phyloP scores from a whole-genome alignment of 1,140 invertebrate genomes.

The Metopolophium dirhodum region DNA sequence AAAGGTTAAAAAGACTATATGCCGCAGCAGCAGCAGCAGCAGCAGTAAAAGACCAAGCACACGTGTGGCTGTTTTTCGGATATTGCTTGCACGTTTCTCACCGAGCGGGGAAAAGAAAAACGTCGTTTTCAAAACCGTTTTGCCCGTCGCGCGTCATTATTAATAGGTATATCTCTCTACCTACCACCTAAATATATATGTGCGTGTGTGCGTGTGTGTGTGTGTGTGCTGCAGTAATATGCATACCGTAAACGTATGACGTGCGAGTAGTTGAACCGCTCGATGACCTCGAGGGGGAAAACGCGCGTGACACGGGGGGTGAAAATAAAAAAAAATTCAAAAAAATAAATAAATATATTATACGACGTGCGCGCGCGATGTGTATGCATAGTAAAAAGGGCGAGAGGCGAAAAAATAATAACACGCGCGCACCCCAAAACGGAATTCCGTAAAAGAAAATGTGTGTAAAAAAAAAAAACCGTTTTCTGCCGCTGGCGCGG shows the following conservation, averaged over 20 bases:
- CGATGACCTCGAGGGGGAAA: conserved; percentile 32
- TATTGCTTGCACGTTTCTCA: conserved; percentile 47
- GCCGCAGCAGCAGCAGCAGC: not conserved
- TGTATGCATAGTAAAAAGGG: not conserved
- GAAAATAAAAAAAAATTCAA: conserved; percentile 28
- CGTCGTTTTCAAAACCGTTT: conserved; percentile 20
- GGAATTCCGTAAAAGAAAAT: conserved; percentile 51
- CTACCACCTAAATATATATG: not conserved
- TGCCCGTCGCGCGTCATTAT: not conserved
- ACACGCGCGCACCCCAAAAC: conserved; percentile 32
- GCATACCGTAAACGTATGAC: not conserved
- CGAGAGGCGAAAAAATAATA: conserved; percentile 27
- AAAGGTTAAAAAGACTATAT: conserved; percentile 48
- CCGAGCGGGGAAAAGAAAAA: not conserved
- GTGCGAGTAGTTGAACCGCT: conserved; percentile 17
- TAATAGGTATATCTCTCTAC: not conserved
- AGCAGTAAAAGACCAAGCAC: conserved; percentile 1
- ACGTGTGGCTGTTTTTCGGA: conserved; percentile 20
- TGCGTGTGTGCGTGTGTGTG: not conserved
- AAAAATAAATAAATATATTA: conserved; percentile 38
- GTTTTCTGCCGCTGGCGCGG: conserved; percentile 35
- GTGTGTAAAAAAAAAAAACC: conserved; percentile 49
- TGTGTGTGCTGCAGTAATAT: too few relatives aligned
- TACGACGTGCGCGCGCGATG: not conserved
- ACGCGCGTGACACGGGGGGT: conserved; percentile 22